Evolutionary conservation across 2,797 vertebrate genomes (phyloP).

Genomic region (Myiothlypis coronata): DNA sequence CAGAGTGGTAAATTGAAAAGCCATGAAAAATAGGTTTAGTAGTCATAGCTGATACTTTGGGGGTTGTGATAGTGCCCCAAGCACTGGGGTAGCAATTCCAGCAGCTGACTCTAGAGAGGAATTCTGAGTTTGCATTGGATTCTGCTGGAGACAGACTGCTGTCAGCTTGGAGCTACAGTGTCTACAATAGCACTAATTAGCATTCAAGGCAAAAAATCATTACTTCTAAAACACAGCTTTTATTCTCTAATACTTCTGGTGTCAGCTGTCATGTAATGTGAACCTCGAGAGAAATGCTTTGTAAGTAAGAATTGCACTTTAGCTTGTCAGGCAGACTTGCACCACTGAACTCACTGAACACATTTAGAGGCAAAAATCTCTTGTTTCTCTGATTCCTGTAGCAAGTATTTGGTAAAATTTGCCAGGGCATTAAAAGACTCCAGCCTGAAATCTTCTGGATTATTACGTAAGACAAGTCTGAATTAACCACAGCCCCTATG

Average conservation of each 20-base stretch:
- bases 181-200: not conserved
- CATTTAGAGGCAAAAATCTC: not conserved
- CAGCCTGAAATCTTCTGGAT: not conserved
- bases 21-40: not conserved
- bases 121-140: not conserved
- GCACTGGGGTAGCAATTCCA: not conserved
- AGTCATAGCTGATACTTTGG: not conserved
- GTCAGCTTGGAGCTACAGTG: not conserved
- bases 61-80: not conserved
- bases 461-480: not conserved
- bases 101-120: not conserved
- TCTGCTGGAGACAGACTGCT: not conserved
- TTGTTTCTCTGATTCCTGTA: not conserved
- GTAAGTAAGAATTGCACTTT: not conserved
- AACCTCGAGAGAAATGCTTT: not conserved
- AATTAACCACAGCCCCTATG: not conserved
- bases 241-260: not conserved
- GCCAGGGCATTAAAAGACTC: not conserved
- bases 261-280: not conserved
- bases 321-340: not conserved
- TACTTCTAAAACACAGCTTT: not conserved
- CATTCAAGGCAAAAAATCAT: not conserved
- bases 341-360: not conserved
- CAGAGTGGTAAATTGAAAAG: not conserved
- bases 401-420: not conserved